Evolutionary conservation across 2,888 invertebrate species (phyloP).

Genomic region (Capitulum mitella): DNA sequence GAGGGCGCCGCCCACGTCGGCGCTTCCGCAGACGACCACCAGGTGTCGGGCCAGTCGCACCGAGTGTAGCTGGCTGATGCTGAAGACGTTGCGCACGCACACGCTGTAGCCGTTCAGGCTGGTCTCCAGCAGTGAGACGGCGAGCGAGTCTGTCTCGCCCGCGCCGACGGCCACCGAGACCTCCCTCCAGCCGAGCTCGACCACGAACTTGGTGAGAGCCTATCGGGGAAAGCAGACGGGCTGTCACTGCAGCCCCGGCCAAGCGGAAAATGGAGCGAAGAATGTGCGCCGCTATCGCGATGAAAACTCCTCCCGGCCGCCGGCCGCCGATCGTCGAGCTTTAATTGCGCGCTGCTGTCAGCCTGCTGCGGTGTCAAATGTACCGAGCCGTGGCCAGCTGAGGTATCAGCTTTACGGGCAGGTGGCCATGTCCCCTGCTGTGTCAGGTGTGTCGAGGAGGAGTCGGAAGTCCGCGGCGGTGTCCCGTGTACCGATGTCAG

Average conservation of each 20-base stretch:
- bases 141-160: not conserved
- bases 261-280: not conserved
- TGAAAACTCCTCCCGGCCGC: not conserved
- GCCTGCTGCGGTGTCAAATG: no score
- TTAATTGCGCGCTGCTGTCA: no score
- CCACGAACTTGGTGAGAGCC: not conserved
- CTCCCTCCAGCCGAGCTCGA: constrained; percentile 5
- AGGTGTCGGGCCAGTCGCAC: not conserved
- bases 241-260: not conserved
- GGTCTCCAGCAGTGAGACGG: not conserved
- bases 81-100: not conserved
- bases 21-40: not conserved
- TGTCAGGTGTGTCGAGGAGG: no score
- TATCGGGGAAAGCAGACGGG: not conserved
- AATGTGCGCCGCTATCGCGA: not conserved
- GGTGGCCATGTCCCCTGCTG: no score
- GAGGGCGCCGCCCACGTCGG: not conserved
- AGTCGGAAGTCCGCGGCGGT: no score
- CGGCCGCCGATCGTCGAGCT: not conserved
- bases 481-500: no score
- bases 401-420: no score
- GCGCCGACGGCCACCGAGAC: not conserved
- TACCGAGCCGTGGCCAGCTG: no score
- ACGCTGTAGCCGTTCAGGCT: not conserved
- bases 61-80: not conserved